A percentile compares a stretch with the other conserved stretches of the same genome.
These are phyloP conservation scores for Chrysomela aeneicollis DNA, from an alignment of 2,888 invertebrate genomes.

Conservation along the genomic window DNA sequence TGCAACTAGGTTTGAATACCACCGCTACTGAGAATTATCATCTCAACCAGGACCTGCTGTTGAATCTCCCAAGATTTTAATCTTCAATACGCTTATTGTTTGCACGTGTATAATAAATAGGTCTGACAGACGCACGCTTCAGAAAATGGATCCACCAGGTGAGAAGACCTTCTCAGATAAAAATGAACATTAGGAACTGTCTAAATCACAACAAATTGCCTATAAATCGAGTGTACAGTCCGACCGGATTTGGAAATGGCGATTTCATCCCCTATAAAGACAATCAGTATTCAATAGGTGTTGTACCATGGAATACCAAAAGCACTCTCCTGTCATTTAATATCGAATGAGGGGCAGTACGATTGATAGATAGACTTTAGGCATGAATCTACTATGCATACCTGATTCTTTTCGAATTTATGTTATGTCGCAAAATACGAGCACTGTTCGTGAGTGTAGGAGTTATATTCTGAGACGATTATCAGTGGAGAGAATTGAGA, in stretches of 20 bases:
- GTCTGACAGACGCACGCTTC: too few species aligned
- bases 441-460: too few species aligned
- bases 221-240: slow-evolving; percentile 17
- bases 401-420: too few species aligned
- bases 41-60: too few species aligned
- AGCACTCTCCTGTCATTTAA: not conserved
- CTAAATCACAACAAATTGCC: slow-evolving; percentile 17
- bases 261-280: slow-evolving; percentile 18
- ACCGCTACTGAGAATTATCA: too few species aligned
- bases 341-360: not conserved
- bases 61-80: too few species aligned
- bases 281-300: slow-evolving; percentile 23
- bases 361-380: not conserved
- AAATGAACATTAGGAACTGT: not conserved
- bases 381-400: not conserved
- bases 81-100: too few species aligned
- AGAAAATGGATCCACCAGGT: not conserved
- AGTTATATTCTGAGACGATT: too few species aligned
- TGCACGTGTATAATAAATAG: too few species aligned
- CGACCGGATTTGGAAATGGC: slow-evolving; percentile 21
- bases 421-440: too few species aligned
- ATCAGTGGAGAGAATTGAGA: too few species aligned
- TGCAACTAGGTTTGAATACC: too few species aligned
- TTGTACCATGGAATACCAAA: slow-evolving; percentile 11
- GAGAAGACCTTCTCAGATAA: not conserved